Percentiles rank a stretch among this genome's conserved stretches.
phyloP scores from a whole-genome alignment of 2,888 invertebrate genomes.

The Spatulosminthurus flaviceps region DNA sequence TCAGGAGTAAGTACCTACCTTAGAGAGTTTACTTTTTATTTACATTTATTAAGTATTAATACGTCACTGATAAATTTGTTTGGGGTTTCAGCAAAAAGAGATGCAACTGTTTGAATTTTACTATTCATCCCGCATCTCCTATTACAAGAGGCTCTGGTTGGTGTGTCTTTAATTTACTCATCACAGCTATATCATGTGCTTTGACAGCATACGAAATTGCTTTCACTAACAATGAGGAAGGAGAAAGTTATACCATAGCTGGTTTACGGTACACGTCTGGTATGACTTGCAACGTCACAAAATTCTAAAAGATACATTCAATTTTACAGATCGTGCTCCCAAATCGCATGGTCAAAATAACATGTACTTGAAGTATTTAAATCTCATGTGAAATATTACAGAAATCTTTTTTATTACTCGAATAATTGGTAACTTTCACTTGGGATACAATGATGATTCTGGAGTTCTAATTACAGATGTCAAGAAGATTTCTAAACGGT shows the following conservation, averaged over 20 bases:
- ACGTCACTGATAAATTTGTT: too few species aligned
- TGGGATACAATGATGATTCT: slow-evolving; percentile 57
- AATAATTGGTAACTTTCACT: slow-evolving; percentile 59
- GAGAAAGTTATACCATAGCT: slow-evolving; percentile 2
- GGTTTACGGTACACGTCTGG: slow-evolving; percentile 31
- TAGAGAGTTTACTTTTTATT: background rate
- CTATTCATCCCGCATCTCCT: slow-evolving; percentile 56
- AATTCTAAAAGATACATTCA: too few species aligned
- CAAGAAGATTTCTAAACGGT: slow-evolving; percentile 50
- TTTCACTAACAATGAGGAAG: slow-evolving; percentile 45
- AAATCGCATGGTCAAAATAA: too few species aligned
- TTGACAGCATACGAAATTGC: slow-evolving; percentile 58
- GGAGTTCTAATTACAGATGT: slow-evolving; percentile 49
- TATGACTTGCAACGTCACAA: background rate
- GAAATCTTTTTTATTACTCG: slow-evolving; percentile 58
- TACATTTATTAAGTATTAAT: too few species aligned
- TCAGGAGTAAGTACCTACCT: slow-evolving; percentile 52
- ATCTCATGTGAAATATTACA: slow-evolving; percentile 23
- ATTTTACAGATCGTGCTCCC: too few species aligned
- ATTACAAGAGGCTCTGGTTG: slow-evolving; percentile 50
- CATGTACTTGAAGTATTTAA: too few species aligned
- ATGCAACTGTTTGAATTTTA: slow-evolving; percentile 51
- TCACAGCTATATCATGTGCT: slow-evolving; percentile 58
- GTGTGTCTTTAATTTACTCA: slow-evolving; percentile 50
- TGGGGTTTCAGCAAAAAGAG: slow-evolving; percentile 42